Base-by-base conservation (phyloP, 2,888 invertebrate species). In the Macrophya annulata region DNA sequence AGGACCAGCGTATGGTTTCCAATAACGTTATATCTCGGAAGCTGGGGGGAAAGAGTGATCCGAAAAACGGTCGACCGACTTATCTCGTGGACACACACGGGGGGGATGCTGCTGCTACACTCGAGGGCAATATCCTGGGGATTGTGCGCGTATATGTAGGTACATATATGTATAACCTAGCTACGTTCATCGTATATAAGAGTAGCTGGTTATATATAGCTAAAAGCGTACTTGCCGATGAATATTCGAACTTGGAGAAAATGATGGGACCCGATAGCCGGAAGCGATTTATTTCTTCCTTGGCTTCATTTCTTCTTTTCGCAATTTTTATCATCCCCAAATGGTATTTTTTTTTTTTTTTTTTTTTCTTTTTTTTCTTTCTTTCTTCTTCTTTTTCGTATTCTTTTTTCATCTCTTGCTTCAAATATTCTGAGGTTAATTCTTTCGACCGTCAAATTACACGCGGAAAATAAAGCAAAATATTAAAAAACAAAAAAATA, bases 71-170 rank as follows among this genome's bases (percentile, higher is more conserved):
- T 81, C 81, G 37, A 37, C 6, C 81, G 81, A 81, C 81, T 81
- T 81, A 81, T 81, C 81, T 81, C 81, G 62, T 81, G 62, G 81
- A 81, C 81, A 81, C 81, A 81, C 81, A 81, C 81, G 51, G 62
- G 62, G 62, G 15, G 31, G 31, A 3, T 31, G 31, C 31, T 45
- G 76, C 55, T 45, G 40, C 62, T 45, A 62, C 81, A 81, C 81
- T 62, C 43, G 37, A 81, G 62, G 62, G 51, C 40, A 81, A 81
- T 81, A 81, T 81, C 81, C 62, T 65, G 59, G 40, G 62, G 81
- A 81, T 81, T 81, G 59, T 81, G 40, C 81, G 62, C 55, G 37
- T n/a, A 25, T 40, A 15, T 51, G 74, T 74, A 40, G 55, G n/a
- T 55, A 55, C n/a, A n/a, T 55, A 55, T 17, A 17, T 55, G 55